These are phyloP conservation scores for Champsocephalus esox DNA, from an alignment of 2,797 vertebrate species.

Conservation along the genomic window DNA sequence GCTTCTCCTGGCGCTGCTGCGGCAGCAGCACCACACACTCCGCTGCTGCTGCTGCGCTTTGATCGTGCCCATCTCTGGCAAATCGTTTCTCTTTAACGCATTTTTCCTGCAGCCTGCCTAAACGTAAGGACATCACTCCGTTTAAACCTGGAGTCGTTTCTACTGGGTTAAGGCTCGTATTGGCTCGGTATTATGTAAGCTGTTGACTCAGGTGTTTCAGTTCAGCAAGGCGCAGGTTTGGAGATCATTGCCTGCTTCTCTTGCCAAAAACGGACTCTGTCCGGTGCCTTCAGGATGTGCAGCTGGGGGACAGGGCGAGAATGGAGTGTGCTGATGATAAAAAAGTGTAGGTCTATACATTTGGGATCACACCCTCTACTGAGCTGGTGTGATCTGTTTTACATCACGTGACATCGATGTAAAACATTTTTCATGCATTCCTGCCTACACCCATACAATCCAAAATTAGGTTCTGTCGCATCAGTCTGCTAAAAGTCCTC, in stretches of 20 bases:
- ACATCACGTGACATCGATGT: conserved; percentile 29
- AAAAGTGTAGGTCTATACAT: conserved; percentile 17
- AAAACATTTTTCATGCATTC: conserved; percentile 8
- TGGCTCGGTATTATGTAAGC: conserved; percentile 15
- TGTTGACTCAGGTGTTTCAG: conserved; percentile 60
- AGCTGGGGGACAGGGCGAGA: conserved; percentile 10
- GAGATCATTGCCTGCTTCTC: conserved; percentile 20
- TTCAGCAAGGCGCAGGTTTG: conserved; percentile 55
- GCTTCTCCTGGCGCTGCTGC: conserved; percentile 60
- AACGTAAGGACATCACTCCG: conserved; percentile 6
- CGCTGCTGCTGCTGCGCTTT: conserved; percentile 35
- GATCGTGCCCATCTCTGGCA: conserved; percentile 7
- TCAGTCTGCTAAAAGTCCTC: conserved; percentile 18
- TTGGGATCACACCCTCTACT: conserved; percentile 3
- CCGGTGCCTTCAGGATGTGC: conserved; percentile 23
- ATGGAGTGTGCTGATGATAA: conserved; percentile 5
- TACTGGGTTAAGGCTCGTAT: background rate
- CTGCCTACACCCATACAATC: background rate
- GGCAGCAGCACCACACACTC: conserved; percentile 52
- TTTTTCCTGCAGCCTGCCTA: background rate
- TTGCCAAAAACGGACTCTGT: background rate
- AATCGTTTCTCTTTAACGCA: background rate
- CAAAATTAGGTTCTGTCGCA: conserved; percentile 19
- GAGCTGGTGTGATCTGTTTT: background rate
- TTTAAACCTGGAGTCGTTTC: background rate